Evolutionary conservation across 2,888 invertebrate genomes (phyloP).

Genomic region (Amblyteles armatorius): DNA sequence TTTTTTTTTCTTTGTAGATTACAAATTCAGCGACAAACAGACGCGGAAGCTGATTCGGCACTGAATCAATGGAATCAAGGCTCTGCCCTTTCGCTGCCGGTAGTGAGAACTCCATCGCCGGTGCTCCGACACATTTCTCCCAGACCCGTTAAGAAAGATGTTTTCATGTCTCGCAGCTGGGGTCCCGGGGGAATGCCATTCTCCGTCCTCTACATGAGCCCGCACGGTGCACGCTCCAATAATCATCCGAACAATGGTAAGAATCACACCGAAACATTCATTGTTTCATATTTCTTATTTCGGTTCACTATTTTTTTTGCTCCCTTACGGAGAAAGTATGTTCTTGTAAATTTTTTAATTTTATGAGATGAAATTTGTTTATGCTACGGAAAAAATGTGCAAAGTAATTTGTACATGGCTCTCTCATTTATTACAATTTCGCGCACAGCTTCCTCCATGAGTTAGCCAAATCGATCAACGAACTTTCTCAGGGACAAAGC

Average conservation of each 20-base stretch:
- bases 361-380: no score
- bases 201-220: conserved; percentile 85
- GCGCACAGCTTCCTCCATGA: no score
- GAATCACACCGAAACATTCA: neutral
- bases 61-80: conserved; percentile 48
- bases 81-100: conserved; percentile 41
- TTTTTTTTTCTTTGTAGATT: conserved; percentile 29
- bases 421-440: no score
- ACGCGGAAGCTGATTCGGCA: conserved; percentile 45
- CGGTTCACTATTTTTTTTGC: no score
- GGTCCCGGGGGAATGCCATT: conserved; percentile 86
- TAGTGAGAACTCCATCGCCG: conserved; percentile 54
- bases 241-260: conserved; percentile 66
- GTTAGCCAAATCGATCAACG: no score
- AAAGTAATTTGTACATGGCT: no score
- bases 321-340: no score
- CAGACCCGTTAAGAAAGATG: conserved; percentile 82
- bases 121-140: conserved; percentile 59
- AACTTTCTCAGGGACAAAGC: no score
- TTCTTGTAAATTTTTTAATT: no score
- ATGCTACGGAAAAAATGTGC: no score
- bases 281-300: no score
- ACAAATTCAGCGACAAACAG: conserved; percentile 30
- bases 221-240: conserved; percentile 74
- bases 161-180: conserved; percentile 85